Base-by-base conservation (phyloP, 2,888 invertebrate species). In the Megaustenia siamemsis region DNA sequence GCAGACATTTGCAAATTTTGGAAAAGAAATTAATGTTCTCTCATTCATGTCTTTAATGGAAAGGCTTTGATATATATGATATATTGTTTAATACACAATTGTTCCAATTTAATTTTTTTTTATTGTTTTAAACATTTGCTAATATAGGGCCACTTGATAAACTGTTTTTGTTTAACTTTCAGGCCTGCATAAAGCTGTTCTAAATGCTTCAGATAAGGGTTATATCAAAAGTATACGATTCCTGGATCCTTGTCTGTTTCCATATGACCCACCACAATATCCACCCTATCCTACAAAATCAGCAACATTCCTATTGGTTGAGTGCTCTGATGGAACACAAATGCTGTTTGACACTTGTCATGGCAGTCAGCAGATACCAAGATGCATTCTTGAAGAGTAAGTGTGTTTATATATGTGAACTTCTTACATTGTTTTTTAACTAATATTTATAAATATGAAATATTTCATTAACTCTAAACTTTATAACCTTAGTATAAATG, bases 111-210 rank as follows among this genome's bases (percentile, higher is more conserved):
- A n/a, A n/a, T n/a, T n/a, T n/a, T n/a, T n/a, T n/a, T n/a, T n/a
- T n/a, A n/a, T n/a, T n/a, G n/a, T n/a, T n/a, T n/a, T 5, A 40
- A 24, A 24, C 24, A 5, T 69, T 40, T 40, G 18, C n/a, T 69
- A 35, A 38, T 6, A 63, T 32, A 28, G 32, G 18, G 28, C 32
- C 38, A 35, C 4, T 6, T 24, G 38, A 18, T 21, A 40, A 69
- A 69, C 5, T 32, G n/a, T 66, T 82, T n/a, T 75, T 75, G 24
- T 38, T 38, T 53, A 35, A 15, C 28, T 76, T 66, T 78, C 84
- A 92, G 92, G 92, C 79, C 87, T 90, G 21, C 88, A 89, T 83
- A 84, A 89, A 81, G 91, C 90, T 35, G 90, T 91, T 40, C 83
- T 91, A 1, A 89, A 85, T 81, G 88, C 90, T 1, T 83, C 87